These are phyloP conservation scores for Periparus ater DNA, from an alignment of 2,797 vertebrate genomes.

Conservation along the genomic window DNA sequence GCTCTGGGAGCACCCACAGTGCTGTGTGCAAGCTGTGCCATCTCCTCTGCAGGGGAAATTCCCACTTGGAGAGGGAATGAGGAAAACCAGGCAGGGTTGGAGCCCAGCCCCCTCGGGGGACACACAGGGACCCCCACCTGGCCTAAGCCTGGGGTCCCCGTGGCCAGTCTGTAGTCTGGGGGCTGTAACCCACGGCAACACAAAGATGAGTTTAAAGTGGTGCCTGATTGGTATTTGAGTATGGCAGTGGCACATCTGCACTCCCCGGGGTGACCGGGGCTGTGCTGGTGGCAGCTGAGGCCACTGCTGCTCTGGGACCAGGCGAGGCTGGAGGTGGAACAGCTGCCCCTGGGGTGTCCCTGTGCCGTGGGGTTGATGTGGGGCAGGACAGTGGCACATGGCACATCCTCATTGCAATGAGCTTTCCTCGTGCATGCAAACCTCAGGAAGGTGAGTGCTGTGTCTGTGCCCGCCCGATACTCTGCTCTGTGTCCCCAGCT, in stretches of 20 bases:
- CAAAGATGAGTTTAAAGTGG: rapidly evolving
- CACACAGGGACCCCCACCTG: background rate
- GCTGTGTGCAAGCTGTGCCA: no score
- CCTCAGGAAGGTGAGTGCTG: background rate
- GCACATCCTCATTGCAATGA: rapidly evolving
- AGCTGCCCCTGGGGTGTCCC: background rate
- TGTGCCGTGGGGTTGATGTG: rapidly evolving
- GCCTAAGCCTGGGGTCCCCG: rapidly evolving
- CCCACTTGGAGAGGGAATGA: background rate
- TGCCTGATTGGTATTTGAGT: background rate
- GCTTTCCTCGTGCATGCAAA: background rate
- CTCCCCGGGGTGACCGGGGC: background rate
- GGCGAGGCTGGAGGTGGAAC: rapidly evolving
- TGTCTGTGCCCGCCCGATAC: rapidly evolving
- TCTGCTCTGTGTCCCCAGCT: background rate
- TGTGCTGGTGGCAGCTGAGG: background rate
- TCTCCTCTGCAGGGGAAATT: background rate
- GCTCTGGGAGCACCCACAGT: rapidly evolving
- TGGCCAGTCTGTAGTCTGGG: background rate
- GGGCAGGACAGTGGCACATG: background rate
- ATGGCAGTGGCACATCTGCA: rapidly evolving
- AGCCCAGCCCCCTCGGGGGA: rapidly evolving
- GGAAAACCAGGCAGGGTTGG: background rate
- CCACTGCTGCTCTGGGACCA: rapidly evolving
- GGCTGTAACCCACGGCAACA: background rate